phyloP scores from a whole-genome alignment of 1,140 invertebrate species.

The Schlechtendalia chinensis region DNA sequence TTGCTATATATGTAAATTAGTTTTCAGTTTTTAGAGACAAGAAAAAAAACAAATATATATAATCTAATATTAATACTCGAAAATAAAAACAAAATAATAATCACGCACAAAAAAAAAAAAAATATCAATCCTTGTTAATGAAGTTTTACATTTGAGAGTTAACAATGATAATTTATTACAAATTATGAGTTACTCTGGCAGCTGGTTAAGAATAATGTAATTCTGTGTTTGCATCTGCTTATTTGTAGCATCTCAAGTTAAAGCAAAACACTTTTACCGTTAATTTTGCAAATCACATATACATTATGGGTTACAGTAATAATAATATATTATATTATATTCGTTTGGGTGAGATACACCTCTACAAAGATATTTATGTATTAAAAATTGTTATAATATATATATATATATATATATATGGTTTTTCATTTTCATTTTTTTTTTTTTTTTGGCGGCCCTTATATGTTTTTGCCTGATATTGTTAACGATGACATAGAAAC shows the following conservation, averaged over 20 bases:
- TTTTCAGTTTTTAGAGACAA: background rate
- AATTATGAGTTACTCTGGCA: background rate
- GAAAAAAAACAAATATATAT: background rate
- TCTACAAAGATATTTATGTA: constrained; percentile 2
- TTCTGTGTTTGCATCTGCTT: background rate
- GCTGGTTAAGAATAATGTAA: background rate
- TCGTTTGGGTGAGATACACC: background rate
- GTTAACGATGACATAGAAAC: background rate
- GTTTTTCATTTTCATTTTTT: background rate
- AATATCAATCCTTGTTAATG: background rate
- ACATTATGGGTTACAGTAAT: background rate
- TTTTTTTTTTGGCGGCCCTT: constrained; percentile 16
- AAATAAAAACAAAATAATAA: constrained; percentile 16
- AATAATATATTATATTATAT: constrained; percentile 4
- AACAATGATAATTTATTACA: background rate
- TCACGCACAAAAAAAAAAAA: constrained; percentile 32
- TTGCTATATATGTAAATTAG: background rate
- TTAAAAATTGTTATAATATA: background rate
- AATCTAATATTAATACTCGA: background rate
- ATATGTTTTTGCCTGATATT: constrained; percentile 11
- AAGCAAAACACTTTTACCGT: background rate
- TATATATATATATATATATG: background rate
- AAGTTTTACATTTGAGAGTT: background rate
- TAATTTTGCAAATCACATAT: constrained; percentile 14
- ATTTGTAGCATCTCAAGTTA: background rate